These are phyloP conservation scores for Sapajus apella DNA, from an alignment of 2,113 vertebrate species.

Conservation along the genomic window DNA sequence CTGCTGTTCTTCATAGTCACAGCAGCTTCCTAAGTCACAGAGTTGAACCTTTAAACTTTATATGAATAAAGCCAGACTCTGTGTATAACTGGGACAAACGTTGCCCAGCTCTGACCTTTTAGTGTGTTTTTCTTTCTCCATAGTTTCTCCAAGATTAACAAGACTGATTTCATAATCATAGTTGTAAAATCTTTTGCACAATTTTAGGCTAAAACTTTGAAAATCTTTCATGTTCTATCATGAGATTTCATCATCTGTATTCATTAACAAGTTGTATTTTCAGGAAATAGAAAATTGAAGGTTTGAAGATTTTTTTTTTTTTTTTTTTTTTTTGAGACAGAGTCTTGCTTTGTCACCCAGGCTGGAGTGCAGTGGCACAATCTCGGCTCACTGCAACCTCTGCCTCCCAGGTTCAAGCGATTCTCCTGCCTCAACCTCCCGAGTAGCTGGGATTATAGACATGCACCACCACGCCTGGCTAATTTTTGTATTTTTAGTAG, in stretches of 20 bases:
- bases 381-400: too few relatives aligned
- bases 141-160: not conserved
- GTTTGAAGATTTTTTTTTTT: not conserved
- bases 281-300: conserved; percentile 33
- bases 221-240: not conserved
- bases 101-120: not conserved
- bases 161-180: not conserved
- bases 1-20: not conserved
- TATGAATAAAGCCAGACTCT: not conserved
- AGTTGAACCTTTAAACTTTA: not conserved
- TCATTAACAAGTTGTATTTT: conserved; percentile 9
- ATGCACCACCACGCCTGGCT: fast-evolving
- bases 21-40: not conserved
- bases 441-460: too few relatives aligned
- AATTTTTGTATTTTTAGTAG: too few relatives aligned
- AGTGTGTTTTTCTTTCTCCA: not conserved
- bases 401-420: too few relatives aligned
- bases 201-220: not conserved
- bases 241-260: not conserved
- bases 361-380: too few relatives aligned
- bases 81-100: not conserved
- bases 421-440: too few relatives aligned
- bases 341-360: too few relatives aligned
- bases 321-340: too few relatives aligned
- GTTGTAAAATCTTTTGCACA: not conserved